phyloP scores from a whole-genome alignment of 2,113 vertebrate species.

The Zosterops japonicus region DNA sequence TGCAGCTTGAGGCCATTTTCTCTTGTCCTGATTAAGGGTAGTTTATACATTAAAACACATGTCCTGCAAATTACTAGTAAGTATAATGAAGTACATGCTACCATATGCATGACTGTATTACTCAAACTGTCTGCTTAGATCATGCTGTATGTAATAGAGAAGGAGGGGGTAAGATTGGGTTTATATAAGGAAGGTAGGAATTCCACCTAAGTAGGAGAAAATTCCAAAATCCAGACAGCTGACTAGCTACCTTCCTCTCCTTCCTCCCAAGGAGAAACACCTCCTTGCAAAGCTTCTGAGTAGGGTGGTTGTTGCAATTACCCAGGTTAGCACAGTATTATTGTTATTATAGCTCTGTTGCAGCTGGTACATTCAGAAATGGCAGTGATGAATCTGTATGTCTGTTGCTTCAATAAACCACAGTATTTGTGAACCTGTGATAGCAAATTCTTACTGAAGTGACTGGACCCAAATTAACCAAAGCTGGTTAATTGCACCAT shows the following conservation, averaged over 20 bases:
- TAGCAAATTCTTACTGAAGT: neutral
- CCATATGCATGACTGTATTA: too few relatives aligned
- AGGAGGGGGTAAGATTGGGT: neutral
- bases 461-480: fast-evolving
- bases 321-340: neutral
- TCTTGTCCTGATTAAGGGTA: neutral
- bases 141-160: neutral
- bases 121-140: neutral
- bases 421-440: neutral
- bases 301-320: neutral
- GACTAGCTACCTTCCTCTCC: neutral
- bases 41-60: neutral
- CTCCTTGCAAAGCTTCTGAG: neutral
- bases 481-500: fast-evolving
- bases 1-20: neutral
- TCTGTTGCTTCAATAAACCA: neutral
- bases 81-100: neutral
- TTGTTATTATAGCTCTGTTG: neutral
- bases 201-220: neutral
- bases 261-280: neutral
- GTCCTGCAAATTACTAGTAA: neutral
- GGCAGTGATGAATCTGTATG: neutral
- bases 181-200: neutral
- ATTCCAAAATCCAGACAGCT: neutral
- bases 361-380: neutral